A percentile compares a stretch with the other conserved stretches of the same genome.
Conservation (phyloP, 2,797 vertebrate species). For the Phoeniculus purpureus region DNA sequence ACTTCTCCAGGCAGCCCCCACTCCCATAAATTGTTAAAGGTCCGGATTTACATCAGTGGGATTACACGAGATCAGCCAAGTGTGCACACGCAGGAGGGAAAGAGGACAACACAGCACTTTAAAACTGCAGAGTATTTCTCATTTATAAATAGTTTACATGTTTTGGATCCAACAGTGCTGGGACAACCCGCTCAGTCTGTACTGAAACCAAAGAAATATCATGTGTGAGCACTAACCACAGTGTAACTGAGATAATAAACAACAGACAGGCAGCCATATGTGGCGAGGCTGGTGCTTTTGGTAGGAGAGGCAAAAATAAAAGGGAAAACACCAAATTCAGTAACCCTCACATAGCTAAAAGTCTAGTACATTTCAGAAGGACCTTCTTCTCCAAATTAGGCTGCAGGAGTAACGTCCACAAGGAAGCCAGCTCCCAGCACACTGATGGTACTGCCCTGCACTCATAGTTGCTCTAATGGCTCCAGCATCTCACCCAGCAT, state of each 20-base stretch:
- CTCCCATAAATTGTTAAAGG: conserved; percentile 47
- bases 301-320: conserved; percentile 30
- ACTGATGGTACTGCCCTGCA: neutral
- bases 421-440: neutral
- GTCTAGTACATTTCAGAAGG: neutral
- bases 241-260: conserved; percentile 77
- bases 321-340: neutral
- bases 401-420: neutral
- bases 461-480: neutral
- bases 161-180: conserved; percentile 69
- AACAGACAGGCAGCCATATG: conserved; percentile 74
- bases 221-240: conserved; percentile 77
- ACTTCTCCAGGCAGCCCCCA: neutral
- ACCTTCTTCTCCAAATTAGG: accelerated
- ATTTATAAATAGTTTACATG: conserved; percentile 82
- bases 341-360: neutral
- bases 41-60: conserved; percentile 61
- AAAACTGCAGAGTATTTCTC: conserved; percentile 74
- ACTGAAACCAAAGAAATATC: conserved; percentile 77
- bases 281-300: neutral
- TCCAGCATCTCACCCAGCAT: neutral
- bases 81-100: conserved; percentile 63
- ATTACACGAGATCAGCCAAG: conserved; percentile 76
- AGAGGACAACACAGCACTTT: conserved; percentile 67
- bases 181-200: conserved; percentile 74